Evolutionary conservation across 2,888 invertebrate genomes (phyloP).

Genomic region (Iphiclides podalirius): DNA sequence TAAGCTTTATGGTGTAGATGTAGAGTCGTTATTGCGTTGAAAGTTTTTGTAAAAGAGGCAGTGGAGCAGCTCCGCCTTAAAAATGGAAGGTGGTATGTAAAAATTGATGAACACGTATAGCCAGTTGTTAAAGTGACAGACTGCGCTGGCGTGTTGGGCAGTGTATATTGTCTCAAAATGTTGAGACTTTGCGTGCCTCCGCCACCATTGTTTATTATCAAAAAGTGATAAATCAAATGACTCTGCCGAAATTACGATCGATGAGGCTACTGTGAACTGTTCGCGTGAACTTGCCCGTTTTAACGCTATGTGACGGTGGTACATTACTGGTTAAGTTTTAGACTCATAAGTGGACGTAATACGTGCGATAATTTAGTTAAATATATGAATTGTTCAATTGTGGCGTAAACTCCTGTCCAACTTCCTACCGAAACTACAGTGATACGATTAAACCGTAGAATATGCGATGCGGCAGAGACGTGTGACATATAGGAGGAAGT

Average conservation of each 20-base stretch:
- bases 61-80: conserved; percentile 79
- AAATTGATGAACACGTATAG: conserved; percentile 81
- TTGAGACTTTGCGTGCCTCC: conserved; percentile 64
- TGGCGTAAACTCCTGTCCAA: background rate
- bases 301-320: conserved; percentile 35
- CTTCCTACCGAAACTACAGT: too few relatives aligned
- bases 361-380: conserved; percentile 26
- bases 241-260: conserved; percentile 58
- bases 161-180: conserved; percentile 80
- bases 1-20: accelerated
- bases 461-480: too few relatives aligned
- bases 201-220: conserved; percentile 72
- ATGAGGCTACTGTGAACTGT: too few relatives aligned
- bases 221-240: conserved; percentile 78
- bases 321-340: conserved; percentile 31
- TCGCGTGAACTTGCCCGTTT: conserved; percentile 17
- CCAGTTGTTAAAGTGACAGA: conserved; percentile 79
- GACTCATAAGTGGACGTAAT: conserved; percentile 28
- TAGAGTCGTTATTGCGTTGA: conserved; percentile 36
- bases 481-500: too few relatives aligned
- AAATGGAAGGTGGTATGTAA: conserved; percentile 81
- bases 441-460: too few relatives aligned
- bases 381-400: conserved; percentile 6
- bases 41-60: conserved; percentile 43
- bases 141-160: conserved; percentile 76